Conservation (phyloP, 2,888 invertebrate species). For the Coecobrya sp. region DNA sequence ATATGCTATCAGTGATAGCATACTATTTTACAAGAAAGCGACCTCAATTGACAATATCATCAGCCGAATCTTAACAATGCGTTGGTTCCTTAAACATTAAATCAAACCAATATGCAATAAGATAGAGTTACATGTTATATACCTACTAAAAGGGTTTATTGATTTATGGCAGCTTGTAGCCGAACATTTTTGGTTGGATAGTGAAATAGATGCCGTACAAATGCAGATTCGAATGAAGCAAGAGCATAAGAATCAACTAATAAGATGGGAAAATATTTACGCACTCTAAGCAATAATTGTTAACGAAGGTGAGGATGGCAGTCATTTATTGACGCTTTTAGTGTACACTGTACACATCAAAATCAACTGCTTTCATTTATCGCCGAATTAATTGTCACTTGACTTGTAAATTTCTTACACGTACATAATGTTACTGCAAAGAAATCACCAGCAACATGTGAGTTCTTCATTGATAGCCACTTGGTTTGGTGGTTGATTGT, state of each 20-base stretch:
- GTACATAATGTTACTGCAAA: background rate
- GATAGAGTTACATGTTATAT: too few species aligned
- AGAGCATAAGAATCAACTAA: background rate
- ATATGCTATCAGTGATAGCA: background rate
- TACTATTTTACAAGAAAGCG: background rate
- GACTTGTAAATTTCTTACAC: constrained; percentile 40
- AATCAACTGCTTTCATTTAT: background rate
- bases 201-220: background rate
- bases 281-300: constrained; percentile 2
- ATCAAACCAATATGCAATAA: background rate
- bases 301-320: background rate
- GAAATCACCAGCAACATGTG: background rate
- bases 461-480: background rate
- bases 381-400: constrained; percentile 28
- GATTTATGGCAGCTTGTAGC: background rate
- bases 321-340: constrained; percentile 23
- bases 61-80: background rate
- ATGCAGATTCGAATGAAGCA: background rate
- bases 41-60: too few species aligned
- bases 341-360: background rate
- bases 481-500: constrained; percentile 12
- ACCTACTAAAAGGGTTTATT: background rate
- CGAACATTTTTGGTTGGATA: background rate
- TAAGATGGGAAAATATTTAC: background rate
- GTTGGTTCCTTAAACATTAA: background rate